Percentiles rank a stretch among this genome's conserved stretches.
Conservation (phyloP, 2,113 vertebrate genomes). For the Halichoeres trimaculatus region DNA sequence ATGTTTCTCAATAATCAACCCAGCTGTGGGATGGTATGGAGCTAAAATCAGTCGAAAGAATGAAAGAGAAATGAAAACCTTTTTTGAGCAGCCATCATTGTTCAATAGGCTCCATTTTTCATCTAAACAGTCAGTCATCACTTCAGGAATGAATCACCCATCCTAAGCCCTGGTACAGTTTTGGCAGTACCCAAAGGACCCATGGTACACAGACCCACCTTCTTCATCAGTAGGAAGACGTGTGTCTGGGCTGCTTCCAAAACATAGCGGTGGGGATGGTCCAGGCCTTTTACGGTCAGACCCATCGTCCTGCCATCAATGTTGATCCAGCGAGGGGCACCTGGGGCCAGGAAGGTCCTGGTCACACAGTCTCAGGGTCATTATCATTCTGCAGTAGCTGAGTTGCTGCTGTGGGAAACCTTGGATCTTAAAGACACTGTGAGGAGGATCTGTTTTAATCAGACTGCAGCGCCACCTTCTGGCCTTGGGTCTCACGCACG, state of each 20-base stretch:
- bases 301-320: conserved; percentile 98
- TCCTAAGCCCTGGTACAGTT: neutral
- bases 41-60: no score
- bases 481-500: no score
- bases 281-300: conserved; percentile 93
- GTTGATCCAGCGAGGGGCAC: conserved; percentile 97
- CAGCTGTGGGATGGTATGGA: no score
- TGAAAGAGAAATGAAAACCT: no score
- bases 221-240: conserved; percentile 99
- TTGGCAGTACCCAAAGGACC: no score
- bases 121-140: neutral
- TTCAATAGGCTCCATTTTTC: no score
- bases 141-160: neutral
- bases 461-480: no score
- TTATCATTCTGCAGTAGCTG: neutral
- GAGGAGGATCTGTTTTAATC: no score
- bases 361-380: neutral
- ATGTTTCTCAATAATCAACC: no score
- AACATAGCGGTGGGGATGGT: conserved; percentile 94
- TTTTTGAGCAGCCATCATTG: no score
- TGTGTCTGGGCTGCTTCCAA: conserved; percentile 96
- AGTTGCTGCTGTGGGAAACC: no score
- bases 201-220: conserved; percentile 80
- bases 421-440: no score
- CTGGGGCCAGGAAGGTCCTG: conserved; percentile 94